These are phyloP conservation scores for Galemys pyrenaicus DNA, from an alignment of 2,113 vertebrate species.

Conservation along the genomic window DNA sequence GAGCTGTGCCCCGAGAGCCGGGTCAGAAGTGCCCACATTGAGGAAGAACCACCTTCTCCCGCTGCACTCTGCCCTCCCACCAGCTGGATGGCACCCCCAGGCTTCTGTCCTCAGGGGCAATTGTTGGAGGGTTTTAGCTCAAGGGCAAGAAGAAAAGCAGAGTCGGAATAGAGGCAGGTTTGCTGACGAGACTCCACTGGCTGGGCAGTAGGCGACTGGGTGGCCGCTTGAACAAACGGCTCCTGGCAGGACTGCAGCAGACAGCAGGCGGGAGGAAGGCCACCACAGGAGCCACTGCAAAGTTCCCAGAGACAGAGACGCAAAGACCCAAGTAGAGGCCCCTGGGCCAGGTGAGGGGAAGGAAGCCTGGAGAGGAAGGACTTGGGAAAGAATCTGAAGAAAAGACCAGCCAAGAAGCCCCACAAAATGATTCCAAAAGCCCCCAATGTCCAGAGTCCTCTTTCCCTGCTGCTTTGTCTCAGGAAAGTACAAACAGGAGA, in stretches of 20 bases:
- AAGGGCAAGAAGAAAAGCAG: background rate
- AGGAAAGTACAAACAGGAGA: constrained; percentile 3
- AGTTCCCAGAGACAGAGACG: background rate
- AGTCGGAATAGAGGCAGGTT: background rate
- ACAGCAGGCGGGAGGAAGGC: background rate
- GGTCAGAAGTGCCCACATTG: background rate
- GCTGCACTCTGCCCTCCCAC: background rate
- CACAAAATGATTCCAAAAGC: background rate
- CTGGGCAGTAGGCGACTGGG: background rate
- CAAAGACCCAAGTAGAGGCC: background rate
- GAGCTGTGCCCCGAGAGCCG: background rate
- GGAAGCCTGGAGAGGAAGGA: background rate
- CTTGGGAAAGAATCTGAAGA: constrained; percentile 33
- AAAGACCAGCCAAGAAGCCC: background rate
- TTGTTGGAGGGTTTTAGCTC: background rate
- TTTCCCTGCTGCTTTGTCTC: background rate
- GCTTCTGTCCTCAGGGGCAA: background rate
- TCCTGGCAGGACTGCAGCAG: background rate
- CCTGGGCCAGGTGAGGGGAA: background rate
- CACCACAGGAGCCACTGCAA: background rate
- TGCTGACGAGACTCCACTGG: background rate
- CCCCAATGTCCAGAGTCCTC: background rate
- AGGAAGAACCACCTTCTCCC: too few relatives aligned
- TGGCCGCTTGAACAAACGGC: background rate
- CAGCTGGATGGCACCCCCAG: background rate